Percentiles rank a stretch among this genome's conserved stretches.
phyloP scores from a whole-genome alignment of 2,888 invertebrate species.

The Diaperis boleti region DNA sequence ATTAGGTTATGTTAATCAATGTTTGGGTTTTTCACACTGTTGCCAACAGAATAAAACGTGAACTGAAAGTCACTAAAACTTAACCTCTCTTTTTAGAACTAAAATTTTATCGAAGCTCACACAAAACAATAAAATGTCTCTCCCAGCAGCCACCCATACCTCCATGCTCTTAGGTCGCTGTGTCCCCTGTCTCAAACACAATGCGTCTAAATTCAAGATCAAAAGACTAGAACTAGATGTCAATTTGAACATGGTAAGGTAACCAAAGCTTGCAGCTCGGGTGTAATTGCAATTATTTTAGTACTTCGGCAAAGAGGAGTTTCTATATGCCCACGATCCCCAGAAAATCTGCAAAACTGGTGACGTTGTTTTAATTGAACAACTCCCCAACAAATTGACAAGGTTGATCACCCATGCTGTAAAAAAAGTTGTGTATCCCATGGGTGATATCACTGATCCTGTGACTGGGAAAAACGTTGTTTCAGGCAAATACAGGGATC shows the following conservation, averaged over 20 bases:
- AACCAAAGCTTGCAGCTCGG: neutral
- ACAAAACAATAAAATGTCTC: slow-evolving; percentile 42
- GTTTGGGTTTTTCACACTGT: no score
- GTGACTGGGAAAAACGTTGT: slow-evolving; percentile 84
- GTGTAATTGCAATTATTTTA: slow-evolving; percentile 63
- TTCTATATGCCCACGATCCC: slow-evolving; percentile 84
- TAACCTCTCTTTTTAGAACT: no score
- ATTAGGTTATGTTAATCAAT: no score
- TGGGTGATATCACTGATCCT: slow-evolving; percentile 90
- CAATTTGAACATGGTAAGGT: slow-evolving; percentile 80
- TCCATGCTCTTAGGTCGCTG: slow-evolving; percentile 81
- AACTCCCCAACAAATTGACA: slow-evolving; percentile 79
- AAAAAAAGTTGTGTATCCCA: slow-evolving; percentile 81
- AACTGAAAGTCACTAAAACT: no score
- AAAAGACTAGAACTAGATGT: slow-evolving; percentile 81
- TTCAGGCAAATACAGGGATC: slow-evolving; percentile 79
- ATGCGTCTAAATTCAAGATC: slow-evolving; percentile 83
- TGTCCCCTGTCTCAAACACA: slow-evolving; percentile 81
- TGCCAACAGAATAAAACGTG: no score
- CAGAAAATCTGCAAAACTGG: slow-evolving; percentile 82
- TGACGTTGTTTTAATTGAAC: slow-evolving; percentile 84
- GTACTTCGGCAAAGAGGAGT: slow-evolving; percentile 83
- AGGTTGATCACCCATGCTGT: slow-evolving; percentile 84
- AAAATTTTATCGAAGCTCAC: neutral
- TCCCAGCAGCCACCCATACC: slow-evolving; percentile 67